phyloP scores from a whole-genome alignment of 2,888 invertebrate genomes.

The Agrochola lota region DNA sequence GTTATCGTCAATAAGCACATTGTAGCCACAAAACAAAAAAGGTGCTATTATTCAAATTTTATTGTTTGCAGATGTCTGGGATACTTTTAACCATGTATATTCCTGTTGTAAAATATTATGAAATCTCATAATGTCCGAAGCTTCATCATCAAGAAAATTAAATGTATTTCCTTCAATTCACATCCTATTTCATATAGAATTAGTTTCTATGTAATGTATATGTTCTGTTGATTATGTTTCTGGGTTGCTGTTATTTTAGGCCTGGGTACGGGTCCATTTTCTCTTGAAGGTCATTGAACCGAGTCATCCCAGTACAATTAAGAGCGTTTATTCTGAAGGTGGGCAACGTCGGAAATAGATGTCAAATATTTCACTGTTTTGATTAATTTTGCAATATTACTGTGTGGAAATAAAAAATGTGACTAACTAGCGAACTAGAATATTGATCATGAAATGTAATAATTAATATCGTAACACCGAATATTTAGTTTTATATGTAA shows the following conservation, averaged over 20 bases:
- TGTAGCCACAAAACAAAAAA: background rate
- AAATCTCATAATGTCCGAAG: background rate
- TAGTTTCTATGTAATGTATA: background rate
- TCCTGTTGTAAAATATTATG: background rate
- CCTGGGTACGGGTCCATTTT: background rate
- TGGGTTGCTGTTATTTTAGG: conserved; percentile 34
- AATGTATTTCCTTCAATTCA: background rate
- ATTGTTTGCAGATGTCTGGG: background rate
- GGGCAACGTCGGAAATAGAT: too few species aligned
- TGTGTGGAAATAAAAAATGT: too few species aligned
- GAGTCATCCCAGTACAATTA: conserved; percentile 12
- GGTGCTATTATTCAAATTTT: conserved; percentile 24
- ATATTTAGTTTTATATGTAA: too few species aligned
- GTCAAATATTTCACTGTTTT: too few species aligned
- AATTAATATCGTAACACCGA: too few species aligned
- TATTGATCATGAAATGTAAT: too few species aligned
- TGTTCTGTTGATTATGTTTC: background rate
- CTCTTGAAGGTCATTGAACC: conserved; percentile 26
- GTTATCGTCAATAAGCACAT: background rate
- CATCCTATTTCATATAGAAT: background rate
- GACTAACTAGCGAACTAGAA: too few species aligned
- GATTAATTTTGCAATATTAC: too few species aligned
- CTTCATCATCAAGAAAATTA: background rate
- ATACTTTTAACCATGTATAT: background rate
- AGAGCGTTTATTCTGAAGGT: too few species aligned